Percentiles rank a stretch among this genome's conserved stretches.
Evolutionary conservation across 2,888 invertebrate genomes (phyloP).

Genomic region (Leptopilina myrica): DNA sequence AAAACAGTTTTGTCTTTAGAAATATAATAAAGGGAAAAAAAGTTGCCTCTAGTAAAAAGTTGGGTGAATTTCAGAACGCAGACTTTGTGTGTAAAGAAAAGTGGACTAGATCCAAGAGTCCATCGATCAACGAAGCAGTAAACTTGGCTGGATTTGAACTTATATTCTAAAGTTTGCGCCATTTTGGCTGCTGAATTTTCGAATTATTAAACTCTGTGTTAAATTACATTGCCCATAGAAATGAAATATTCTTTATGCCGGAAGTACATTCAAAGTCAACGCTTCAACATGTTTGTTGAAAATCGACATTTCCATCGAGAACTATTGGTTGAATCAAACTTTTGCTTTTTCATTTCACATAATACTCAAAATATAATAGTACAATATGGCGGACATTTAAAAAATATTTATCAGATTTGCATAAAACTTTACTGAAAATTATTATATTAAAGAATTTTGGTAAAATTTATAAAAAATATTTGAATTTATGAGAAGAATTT

Average conservation of each 20-base stretch:
- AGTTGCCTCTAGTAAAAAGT: not conserved
- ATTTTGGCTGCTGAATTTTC: conserved; percentile 11
- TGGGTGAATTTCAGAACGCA: conserved; percentile 5
- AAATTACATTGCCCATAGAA: conserved; percentile 3
- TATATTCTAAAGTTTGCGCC: conserved; percentile 3
- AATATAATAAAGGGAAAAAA: not conserved
- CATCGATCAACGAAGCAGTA: conserved; percentile 27
- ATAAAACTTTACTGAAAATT: no score
- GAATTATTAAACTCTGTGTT: not conserved
- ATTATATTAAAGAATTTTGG: no score
- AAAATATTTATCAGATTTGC: no score
- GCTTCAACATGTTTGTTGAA: conserved; percentile 14
- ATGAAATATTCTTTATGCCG: conserved; percentile 32
- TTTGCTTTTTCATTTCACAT: no score
- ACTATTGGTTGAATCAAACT: no score
- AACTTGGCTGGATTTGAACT: conserved; percentile 33
- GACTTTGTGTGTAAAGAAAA: not conserved
- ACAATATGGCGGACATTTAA: no score
- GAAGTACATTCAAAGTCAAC: conserved; percentile 11
- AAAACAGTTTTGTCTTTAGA: no score
- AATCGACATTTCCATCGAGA: not conserved
- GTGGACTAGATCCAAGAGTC: conserved; percentile 13
- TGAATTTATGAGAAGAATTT: no score
- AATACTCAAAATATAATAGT: no score
- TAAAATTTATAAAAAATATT: no score